Conservation (phyloP, 1,140 invertebrate species). For the Dendroctonus ponderosae region DNA sequence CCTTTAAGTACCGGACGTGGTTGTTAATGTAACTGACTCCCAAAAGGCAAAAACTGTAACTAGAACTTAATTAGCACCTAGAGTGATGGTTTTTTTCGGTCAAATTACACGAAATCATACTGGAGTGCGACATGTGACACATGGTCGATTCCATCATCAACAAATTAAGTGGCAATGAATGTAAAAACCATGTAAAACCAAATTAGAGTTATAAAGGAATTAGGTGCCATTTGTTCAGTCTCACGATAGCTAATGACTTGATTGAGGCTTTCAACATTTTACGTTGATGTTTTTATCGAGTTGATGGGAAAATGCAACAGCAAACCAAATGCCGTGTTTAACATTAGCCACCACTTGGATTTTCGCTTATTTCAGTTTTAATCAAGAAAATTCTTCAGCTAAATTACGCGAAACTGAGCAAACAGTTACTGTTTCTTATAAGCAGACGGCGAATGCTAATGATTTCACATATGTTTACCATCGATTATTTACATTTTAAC, state of each 20-base stretch:
- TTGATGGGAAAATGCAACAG: too few relatives aligned
- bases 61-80: conserved; percentile 7
- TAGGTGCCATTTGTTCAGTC: conserved; percentile 4
- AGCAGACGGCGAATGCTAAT: too few relatives aligned
- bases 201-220: conserved; percentile 5
- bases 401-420: too few relatives aligned
- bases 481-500: too few relatives aligned
- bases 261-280: conserved; percentile 7
- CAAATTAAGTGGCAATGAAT: conserved; percentile 1
- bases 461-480: too few relatives aligned
- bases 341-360: too few relatives aligned
- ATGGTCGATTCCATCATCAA: not conserved
- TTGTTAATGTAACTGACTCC: not conserved
- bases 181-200: conserved; percentile 5
- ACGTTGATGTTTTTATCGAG: not conserved
- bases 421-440: too few relatives aligned
- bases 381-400: too few relatives aligned
- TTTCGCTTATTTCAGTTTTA: too few relatives aligned
- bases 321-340: too few relatives aligned
- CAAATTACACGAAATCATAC: too few relatives aligned
- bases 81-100: not conserved
- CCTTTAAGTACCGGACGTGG: conserved; percentile 3
- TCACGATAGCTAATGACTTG: conserved; percentile 8
- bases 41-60: conserved; percentile 4
- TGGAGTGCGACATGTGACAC: conserved; percentile 4